Evolutionary conservation across 2,888 invertebrate genomes (phyloP), one percentile per base, ranked within the genome.

Genomic region (Spodoptera picta): DNA sequence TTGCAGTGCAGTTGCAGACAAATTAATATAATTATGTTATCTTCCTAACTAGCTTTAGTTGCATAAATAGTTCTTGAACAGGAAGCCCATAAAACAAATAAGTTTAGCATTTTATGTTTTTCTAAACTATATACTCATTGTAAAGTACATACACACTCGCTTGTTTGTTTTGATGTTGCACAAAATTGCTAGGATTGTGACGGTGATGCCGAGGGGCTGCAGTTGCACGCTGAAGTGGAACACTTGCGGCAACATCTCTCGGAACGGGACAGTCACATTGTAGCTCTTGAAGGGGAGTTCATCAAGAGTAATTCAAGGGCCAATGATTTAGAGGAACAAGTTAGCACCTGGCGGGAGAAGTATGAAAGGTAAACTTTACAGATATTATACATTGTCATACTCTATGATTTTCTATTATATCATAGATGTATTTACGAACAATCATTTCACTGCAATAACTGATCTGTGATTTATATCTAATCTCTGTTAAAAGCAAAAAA

Each of bases 311-410:
- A 96, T 58, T 97, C 97, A 52, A 97, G 97, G 82, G 95, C 97
- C 84, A 96, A 96, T 36, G 96, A 97, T 65, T 95, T 98, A 60
- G 97, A 97, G 82, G 98, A 98, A 76, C 98, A 98, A 89, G 93
- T 98, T 60, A 92, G 96, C 56, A 97, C 97, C 79, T 98, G 98
- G 97, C 97, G 98, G 87, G 99, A 99, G 87, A 98, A 99, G 95
- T 98, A 98, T 95, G 97, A 97, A 89, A 96, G 97, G 97, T 88
- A 66, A 68, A 65, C 27, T 4, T 27, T 27, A 27, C 27, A 27
- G 3, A 27, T 27, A 27, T 36, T 9, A 36, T 9, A 36, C 7
- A 9, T 7, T 36, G 7, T 2, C 1, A 2, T 2, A 36, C 36
- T 36, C 36, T 6, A 31, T 4, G 4, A 31, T 6, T 31, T 31